These are phyloP conservation scores for Conus ventricosus DNA, from an alignment of 1,140 invertebrate species.

Conservation along the genomic window DNA sequence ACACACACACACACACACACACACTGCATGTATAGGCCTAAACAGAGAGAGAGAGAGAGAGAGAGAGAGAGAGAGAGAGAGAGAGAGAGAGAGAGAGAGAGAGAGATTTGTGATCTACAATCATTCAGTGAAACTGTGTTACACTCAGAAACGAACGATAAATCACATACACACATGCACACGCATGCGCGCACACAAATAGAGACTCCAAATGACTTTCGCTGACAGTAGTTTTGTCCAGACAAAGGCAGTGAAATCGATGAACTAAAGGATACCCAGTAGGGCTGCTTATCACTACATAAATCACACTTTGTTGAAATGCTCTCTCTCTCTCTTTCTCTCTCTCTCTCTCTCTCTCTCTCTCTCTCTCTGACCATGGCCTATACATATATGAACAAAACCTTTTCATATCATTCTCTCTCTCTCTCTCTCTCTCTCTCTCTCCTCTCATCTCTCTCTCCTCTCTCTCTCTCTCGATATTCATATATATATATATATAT, in stretches of 20 bases:
- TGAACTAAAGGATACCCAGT: background rate
- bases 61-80: slow-evolving; percentile 8
- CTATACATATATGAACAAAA: too few species aligned
- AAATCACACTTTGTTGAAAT: background rate
- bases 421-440: slow-evolving; percentile 25
- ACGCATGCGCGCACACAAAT: too few species aligned
- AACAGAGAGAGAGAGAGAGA: background rate
- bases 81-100: slow-evolving; percentile 7
- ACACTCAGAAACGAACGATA: too few species aligned
- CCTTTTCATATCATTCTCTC: background rate
- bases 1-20: background rate
- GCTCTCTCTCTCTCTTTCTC: slow-evolving; percentile 9
- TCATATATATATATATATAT: too few species aligned
- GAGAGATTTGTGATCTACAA: too few species aligned
- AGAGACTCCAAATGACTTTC: background rate
- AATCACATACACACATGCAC: background rate
- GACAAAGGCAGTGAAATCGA: background rate
- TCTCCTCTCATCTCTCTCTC: background rate
- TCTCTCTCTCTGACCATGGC: background rate
- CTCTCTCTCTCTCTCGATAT: too few species aligned
- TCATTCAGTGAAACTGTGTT: background rate
- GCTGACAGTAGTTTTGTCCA: background rate
- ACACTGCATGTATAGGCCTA: background rate
- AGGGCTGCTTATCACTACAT: too few species aligned
- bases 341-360: slow-evolving; percentile 26